Conservation (phyloP, 2,797 vertebrate genomes). For the Enteromius radiatus region DNA sequence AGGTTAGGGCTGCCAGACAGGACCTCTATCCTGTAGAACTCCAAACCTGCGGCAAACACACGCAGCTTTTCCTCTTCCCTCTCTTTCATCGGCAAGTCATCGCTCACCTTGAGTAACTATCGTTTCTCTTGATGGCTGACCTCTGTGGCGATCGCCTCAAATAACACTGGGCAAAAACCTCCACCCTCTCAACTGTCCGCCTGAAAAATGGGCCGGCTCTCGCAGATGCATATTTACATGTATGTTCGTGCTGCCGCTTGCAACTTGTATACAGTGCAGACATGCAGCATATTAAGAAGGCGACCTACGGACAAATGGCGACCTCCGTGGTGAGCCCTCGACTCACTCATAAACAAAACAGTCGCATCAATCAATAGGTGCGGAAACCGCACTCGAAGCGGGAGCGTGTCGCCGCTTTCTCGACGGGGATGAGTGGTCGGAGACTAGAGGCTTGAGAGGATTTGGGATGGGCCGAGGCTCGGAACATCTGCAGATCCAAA, state of each 20-base stretch:
- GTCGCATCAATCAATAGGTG: constrained; percentile 66
- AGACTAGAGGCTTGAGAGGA: constrained; percentile 51
- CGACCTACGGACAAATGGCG: constrained; percentile 52
- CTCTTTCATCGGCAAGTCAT: constrained; percentile 61
- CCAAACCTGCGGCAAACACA: constrained; percentile 62
- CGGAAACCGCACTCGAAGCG: constrained; percentile 66
- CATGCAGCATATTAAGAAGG: constrained; percentile 46
- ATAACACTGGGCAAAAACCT: constrained; percentile 73
- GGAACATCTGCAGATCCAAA: constrained; percentile 71
- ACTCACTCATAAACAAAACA: constrained; percentile 67
- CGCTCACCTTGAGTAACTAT: constrained; percentile 76
- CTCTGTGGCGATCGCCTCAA: constrained; percentile 68
- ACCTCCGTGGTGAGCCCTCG: constrained; percentile 68
- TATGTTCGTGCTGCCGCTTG: neutral
- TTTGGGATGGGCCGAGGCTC: constrained; percentile 57
- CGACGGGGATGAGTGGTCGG: constrained; percentile 63
- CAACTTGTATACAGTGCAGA: constrained; percentile 39
- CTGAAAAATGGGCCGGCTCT: constrained; percentile 52
- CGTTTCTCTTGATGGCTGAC: constrained; percentile 69
- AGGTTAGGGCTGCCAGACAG: constrained; percentile 68
- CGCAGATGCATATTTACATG: constrained; percentile 49
- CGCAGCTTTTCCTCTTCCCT: constrained; percentile 40
- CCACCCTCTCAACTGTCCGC: constrained; percentile 67
- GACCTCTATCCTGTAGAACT: constrained; percentile 62
- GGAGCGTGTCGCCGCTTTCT: constrained; percentile 65